Evolutionary conservation across 2,888 invertebrate genomes (phyloP), one percentile per base, ranked within the genome.

Genomic region (Tenthredo scrophulariae): DNA sequence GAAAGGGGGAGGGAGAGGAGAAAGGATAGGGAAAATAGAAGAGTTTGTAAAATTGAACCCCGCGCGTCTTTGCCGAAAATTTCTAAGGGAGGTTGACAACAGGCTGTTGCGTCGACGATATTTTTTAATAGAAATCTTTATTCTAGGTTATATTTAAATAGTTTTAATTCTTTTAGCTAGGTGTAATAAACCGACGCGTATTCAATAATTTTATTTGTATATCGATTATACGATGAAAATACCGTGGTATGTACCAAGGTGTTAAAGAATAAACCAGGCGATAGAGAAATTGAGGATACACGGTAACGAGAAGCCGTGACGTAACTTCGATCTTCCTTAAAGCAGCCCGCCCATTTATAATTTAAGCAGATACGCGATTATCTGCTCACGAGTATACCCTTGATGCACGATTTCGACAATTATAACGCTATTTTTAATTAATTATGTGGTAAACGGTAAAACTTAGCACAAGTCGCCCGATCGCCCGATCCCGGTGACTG

Each of bases 401-500:
- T 33, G 83, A 46, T 67, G 26, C 6, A 43, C 46, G 29, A 83
- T 74, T 83, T 83, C 67, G 46, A 83, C 67, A 83, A 83, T 67
- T 43, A 83, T 83, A 46, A n/a, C 18, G 83, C 67, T 83, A 82
- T 86, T 87, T 88, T 89, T 87, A 89, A 90, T 89, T 89, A 89
- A 91, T 91, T 89, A 90, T 91, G 89, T 91, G 91, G 90, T 88
- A 87, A 91, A 90, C 85, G 87, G 88, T 89, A 89, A 89, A 89
- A 88, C 87, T 89, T 87, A 87, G 87, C 87, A 88, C 88, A 88
- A 90, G 89, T 90, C 89, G 88, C 89, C 91, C 90, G 89, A 89
- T 91, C 90, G 89, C 89, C 89, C 88, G 91, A 91, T 89, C 90
- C 89, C 90, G 90, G 89, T 91, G 90, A 90, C 91, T 90, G 84